Conservation (phyloP, 2,797 vertebrate species). For the Myotis planiceps region DNA sequence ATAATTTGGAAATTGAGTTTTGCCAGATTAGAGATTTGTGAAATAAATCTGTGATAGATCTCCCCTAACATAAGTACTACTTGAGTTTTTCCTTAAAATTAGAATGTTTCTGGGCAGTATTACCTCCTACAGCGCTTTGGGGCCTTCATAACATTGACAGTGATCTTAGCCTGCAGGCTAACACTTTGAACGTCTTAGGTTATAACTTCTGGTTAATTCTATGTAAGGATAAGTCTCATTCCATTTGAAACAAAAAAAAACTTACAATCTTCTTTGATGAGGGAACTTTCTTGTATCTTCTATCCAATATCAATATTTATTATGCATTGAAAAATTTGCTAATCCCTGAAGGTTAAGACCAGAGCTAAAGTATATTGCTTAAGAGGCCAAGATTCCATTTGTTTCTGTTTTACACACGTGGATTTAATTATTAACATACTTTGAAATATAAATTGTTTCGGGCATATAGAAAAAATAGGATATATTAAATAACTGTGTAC, state of each 20-base stretch:
- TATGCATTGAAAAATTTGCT: neutral
- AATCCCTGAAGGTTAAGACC: neutral
- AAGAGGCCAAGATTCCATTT: constrained; percentile 19
- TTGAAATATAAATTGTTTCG: constrained; percentile 22
- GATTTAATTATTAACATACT: neutral
- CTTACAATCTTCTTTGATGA: neutral
- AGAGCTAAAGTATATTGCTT: constrained; percentile 15
- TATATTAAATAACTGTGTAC: neutral
- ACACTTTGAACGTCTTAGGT: neutral
- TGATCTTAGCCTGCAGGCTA: neutral
- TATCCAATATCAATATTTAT: constrained; percentile 21
- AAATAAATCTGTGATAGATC: neutral
- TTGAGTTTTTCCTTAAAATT: constrained; percentile 3
- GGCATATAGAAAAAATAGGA: neutral
- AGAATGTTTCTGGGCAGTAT: neutral
- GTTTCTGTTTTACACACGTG: neutral
- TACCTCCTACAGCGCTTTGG: neutral
- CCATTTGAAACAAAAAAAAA: neutral
- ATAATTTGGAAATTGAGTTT: constrained; percentile 19
- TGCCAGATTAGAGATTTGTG: neutral
- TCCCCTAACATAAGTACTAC: neutral
- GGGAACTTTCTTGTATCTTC: neutral
- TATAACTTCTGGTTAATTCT: neutral
- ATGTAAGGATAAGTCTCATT: neutral
- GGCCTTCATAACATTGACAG: neutral